phyloP scores from a whole-genome alignment of 1,140 invertebrate species.

The Drosophila melanogaster region Release_6_plus_ISO1_MT NT_033779.5:9162501-9163000 shows the following conservation, averaged over 20 bases:
- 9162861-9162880: background rate
- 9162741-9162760: slow-evolving; percentile 37
- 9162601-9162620: slow-evolving; percentile 50
- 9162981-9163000: no score
- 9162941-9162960: no score
- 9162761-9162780: slow-evolving; percentile 41
- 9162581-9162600: slow-evolving; percentile 62
- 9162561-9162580: slow-evolving; percentile 66
- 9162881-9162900: slow-evolving; percentile 24
- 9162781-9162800: slow-evolving; percentile 13
- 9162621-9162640: slow-evolving; percentile 78
- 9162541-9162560: slow-evolving; percentile 58
- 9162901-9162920: background rate
- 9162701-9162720: slow-evolving; percentile 75
- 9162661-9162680: slow-evolving; percentile 81
- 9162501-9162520: slow-evolving; percentile 72
- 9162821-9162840: background rate
- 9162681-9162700: slow-evolving; percentile 80
- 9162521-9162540: slow-evolving; percentile 77
- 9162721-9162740: slow-evolving; percentile 20
- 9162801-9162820: background rate
- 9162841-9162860: background rate
- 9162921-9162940: no score
- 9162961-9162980: no score
- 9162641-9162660: slow-evolving; percentile 81